A percentile compares a stretch with the other conserved stretches of the same genome.
Conservation (phyloP, 2,888 invertebrate species). For the Heterodera filipjevi region DNA sequence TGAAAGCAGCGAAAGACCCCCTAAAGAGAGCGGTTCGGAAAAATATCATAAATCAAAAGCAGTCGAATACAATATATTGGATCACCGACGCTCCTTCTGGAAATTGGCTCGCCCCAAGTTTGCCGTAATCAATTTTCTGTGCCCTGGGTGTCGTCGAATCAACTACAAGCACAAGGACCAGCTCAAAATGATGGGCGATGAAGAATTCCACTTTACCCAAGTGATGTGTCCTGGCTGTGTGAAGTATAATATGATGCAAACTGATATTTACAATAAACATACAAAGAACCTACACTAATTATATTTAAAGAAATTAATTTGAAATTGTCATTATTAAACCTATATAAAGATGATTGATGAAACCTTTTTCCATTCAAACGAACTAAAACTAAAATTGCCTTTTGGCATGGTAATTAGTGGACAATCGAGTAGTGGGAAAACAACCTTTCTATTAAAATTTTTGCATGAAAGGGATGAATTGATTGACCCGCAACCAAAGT, state of each 20-base stretch:
- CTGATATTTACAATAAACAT: background rate
- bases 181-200: background rate
- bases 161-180: background rate
- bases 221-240: background rate
- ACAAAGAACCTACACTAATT: background rate
- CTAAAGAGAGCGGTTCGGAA: background rate
- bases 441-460: background rate
- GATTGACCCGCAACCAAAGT: background rate
- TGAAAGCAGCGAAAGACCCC: background rate
- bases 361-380: background rate
- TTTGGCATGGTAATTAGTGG: background rate
- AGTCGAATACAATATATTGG: background rate
- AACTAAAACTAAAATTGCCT: background rate
- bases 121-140: background rate
- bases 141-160: background rate
- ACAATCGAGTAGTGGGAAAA: background rate
- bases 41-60: background rate
- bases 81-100: background rate
- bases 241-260: background rate
- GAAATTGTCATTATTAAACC: background rate
- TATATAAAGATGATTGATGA: background rate
- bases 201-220: background rate
- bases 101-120: background rate
- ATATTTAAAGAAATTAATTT: background rate
- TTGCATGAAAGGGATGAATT: background rate